A percentile compares a stretch with the other conserved stretches of the same genome.
These are phyloP conservation scores for Antitype chi DNA, from an alignment of 2,888 invertebrate species.

Conservation along the genomic window DNA sequence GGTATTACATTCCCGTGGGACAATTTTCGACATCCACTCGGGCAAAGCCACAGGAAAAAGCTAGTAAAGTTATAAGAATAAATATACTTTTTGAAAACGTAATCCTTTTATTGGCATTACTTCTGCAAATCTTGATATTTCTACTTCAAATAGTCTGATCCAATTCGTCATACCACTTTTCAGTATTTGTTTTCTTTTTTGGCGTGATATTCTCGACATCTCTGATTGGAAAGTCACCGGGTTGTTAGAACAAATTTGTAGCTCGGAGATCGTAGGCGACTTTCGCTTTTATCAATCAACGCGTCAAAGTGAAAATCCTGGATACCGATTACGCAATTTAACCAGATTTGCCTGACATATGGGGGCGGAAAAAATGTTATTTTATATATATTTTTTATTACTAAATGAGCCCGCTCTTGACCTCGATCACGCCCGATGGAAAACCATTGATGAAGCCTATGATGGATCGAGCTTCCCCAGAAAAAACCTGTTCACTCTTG, in stretches of 20 bases:
- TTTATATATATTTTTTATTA: too few relatives aligned
- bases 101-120: background rate
- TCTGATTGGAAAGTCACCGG: slow-evolving; percentile 40
- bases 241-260: slow-evolving; percentile 42
- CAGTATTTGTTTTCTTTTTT: slow-evolving; percentile 30
- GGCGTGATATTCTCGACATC: background rate
- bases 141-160: background rate
- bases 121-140: background rate
- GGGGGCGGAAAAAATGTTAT: background rate
- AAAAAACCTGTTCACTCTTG: too few relatives aligned
- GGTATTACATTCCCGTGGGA: too few relatives aligned
- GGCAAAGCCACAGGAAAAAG: background rate
- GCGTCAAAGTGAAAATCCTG: slow-evolving; percentile 41
- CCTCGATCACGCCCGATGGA: too few relatives aligned
- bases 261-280: background rate
- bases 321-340: slow-evolving; percentile 31
- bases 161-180: slow-evolving; percentile 9
- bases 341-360: slow-evolving; percentile 7
- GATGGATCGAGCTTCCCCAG: too few relatives aligned
- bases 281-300: slow-evolving; percentile 55
- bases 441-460: too few relatives aligned
- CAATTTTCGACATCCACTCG: background rate
- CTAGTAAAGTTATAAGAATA: background rate
- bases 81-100: too few relatives aligned
- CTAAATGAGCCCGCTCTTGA: too few relatives aligned